These are phyloP conservation scores for Scaptodrosophila lebanonensis DNA, from an alignment of 1,140 invertebrate genomes.

Conservation along the genomic window DNA sequence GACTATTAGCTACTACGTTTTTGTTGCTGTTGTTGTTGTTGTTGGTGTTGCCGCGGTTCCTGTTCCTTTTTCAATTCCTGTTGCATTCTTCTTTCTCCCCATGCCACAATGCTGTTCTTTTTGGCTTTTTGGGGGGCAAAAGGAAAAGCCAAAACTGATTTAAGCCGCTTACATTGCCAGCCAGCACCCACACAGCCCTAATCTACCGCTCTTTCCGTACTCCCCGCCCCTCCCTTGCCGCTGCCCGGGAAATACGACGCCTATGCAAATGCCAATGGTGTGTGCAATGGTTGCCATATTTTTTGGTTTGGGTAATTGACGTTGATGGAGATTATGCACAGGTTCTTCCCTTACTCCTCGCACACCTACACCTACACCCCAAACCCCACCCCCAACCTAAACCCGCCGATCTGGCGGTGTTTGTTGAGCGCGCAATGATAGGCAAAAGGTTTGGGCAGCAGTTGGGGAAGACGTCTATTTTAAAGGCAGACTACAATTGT, in stretches of 20 bases:
- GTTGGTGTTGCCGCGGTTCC: too few species aligned
- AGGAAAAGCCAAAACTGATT: constrained; percentile 45
- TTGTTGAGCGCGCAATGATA: too few species aligned
- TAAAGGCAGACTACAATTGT: too few species aligned
- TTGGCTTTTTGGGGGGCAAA: constrained; percentile 32
- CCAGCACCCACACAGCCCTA: background rate
- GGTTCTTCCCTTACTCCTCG: constrained; percentile 2
- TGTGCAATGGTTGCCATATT: constrained; percentile 17
- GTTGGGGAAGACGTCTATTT: too few species aligned
- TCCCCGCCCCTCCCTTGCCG: constrained; percentile 3
- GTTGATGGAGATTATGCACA: constrained; percentile 64
- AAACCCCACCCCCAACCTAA: too few species aligned
- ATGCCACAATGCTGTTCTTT: constrained; percentile 26
- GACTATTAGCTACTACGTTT: too few species aligned
- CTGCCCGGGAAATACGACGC: constrained; percentile 20
- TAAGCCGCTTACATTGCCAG: constrained; percentile 56
- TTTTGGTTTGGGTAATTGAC: constrained; percentile 69
- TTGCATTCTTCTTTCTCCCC: constrained; percentile 19
- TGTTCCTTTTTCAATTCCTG: constrained; percentile 21
- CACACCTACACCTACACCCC: too few species aligned
- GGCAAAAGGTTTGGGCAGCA: too few species aligned
- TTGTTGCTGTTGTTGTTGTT: too few species aligned
- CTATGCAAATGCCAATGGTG: constrained; percentile 45
- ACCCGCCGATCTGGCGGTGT: too few species aligned
- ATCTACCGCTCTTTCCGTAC: background rate